Evolutionary conservation across 2,113 vertebrate genomes (phyloP), one percentile per base, ranked within the genome.

Genomic region (Pontoporia blainvillei): DNA sequence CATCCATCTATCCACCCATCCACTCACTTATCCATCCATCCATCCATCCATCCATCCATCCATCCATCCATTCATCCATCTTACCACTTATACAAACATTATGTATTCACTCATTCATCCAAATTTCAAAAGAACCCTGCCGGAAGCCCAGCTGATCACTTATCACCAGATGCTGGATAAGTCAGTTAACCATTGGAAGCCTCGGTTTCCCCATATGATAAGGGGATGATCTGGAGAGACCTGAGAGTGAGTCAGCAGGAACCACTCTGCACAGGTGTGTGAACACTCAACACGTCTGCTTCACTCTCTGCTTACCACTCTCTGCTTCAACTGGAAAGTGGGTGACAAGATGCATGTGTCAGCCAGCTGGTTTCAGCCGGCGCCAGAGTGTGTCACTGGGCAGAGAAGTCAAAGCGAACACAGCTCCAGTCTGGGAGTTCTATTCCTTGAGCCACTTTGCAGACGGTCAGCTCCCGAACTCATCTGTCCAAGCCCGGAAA

Each of bases 11-110:
- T 14, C 15, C 20, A 39, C 1, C 41, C 59, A 57, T 2, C 1
- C 3, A 10, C 0, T 25, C 13, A 52, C 1, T 2, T 1, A 61
- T 6, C 71, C n/a, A 66, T 29, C 13, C n/a, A 64, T 23, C 23
- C 67, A 41, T 2, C 12, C 39, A 49, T 6, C 5, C 2, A 52
- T 1, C 6, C 21, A 49, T 10, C 41, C 8, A 23, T 8, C 27
- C 23, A 83, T 11, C 41, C 23, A 62, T 3, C n/a, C 18, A 62
- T 12, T 13, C 27, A 41, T 23, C 49, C 36, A 57, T 25, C 31
- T 34, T 25, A 34, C 29, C 67, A n/a, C 44, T 52, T 41, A 57
- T 3, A 78, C 23, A 34, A 85, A 46, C 34, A 21, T 17, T 6
- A 23, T 44, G 66, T 39, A 6, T 86, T 61, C 44, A 41, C 18